phyloP scores from a whole-genome alignment of 2,888 invertebrate genomes.

The Eupithecia abbreviata region DNA sequence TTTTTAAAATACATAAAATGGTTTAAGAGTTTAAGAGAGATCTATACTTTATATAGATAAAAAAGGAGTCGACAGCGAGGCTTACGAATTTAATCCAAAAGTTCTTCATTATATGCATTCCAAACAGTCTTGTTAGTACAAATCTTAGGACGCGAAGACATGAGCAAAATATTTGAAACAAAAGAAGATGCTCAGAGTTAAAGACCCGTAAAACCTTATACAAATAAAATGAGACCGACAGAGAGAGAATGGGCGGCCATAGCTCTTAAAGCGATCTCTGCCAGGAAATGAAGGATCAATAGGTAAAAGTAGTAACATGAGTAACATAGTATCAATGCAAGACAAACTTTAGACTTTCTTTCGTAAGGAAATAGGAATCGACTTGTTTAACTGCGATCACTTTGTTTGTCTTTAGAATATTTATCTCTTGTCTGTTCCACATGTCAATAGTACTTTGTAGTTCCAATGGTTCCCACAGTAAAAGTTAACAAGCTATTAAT shows the following conservation, averaged over 20 bases:
- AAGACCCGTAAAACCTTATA: neutral
- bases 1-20: no score
- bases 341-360: neutral
- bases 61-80: neutral
- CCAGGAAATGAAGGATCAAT: neutral
- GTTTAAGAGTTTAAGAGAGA: no score
- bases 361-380: neutral
- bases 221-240: neutral
- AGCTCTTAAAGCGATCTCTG: neutral
- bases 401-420: neutral
- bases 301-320: neutral
- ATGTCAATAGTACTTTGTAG: neutral
- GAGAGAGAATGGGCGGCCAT: neutral
- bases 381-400: neutral
- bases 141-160: neutral
- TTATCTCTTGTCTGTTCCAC: neutral
- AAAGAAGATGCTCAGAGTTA: neutral
- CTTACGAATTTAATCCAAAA: neutral
- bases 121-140: neutral
- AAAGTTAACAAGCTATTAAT: slow-evolving; percentile 25
- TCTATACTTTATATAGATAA: no score
- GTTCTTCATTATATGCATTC: neutral
- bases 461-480: slow-evolving; percentile 30
- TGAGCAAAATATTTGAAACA: neutral
- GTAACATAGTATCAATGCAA: neutral